Percentiles rank a stretch among this genome's conserved stretches.
phyloP scores from a whole-genome alignment of 2,888 invertebrate genomes.

The Spodoptera picta region DNA sequence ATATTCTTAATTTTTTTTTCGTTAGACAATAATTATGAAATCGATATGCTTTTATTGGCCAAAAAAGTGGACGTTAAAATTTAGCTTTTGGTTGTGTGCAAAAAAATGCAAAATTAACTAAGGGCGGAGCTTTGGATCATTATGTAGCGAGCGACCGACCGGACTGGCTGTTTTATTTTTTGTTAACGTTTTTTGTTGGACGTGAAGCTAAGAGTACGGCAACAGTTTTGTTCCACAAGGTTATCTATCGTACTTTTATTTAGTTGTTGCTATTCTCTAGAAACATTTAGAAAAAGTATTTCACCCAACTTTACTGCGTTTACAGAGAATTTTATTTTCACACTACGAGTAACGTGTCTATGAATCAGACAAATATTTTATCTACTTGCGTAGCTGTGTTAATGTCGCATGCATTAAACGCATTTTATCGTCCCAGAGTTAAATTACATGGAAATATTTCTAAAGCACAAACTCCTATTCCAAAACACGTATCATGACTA shows the following conservation, averaged over 20 bases:
- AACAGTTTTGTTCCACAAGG: conserved; percentile 83
- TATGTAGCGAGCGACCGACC: conserved; percentile 78
- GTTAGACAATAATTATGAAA: conserved; percentile 67
- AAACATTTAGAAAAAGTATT: conserved; percentile 73
- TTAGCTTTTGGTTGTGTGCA: conserved; percentile 62
- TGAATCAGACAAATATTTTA: no score
- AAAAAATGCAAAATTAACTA: conserved; percentile 74
- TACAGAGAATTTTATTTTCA: conserved; percentile 71
- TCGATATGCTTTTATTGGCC: conserved; percentile 61
- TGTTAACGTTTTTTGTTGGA: conserved; percentile 77
- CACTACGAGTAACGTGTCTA: conserved; percentile 46
- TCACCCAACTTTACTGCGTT: conserved; percentile 60
- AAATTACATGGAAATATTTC: not conserved
- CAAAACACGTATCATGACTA: conserved; percentile 36
- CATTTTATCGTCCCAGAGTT: not conserved
- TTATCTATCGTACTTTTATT: conserved; percentile 70
- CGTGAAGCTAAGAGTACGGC: conserved; percentile 73
- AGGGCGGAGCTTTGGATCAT: conserved; percentile 81
- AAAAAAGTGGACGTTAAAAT: conserved; percentile 63
- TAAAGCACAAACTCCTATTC: conserved; percentile 12
- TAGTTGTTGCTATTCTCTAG: conserved; percentile 72
- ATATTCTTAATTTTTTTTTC: conserved; percentile 45
- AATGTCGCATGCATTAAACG: not conserved
- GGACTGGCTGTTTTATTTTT: conserved; percentile 78
- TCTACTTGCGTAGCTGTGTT: no score